Base-by-base conservation (phyloP, 2,888 invertebrate genomes). In the Drosophila quinaria region DNA sequence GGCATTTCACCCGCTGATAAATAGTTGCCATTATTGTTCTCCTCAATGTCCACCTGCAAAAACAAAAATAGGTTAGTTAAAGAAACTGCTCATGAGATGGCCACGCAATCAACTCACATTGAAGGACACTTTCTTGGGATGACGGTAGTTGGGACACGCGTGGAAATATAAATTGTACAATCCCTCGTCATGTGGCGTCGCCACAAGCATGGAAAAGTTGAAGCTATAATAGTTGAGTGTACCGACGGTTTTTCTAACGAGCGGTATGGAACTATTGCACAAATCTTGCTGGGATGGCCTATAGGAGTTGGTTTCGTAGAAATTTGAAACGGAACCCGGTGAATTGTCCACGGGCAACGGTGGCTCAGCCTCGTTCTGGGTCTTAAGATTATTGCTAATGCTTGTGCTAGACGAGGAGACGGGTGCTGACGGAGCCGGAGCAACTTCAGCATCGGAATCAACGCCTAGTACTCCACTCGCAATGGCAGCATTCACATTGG, bases 1-100 rank as follows among this genome's bases (percentile, higher is more conserved):
- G 98, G 98, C 95, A 99, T 98, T 93, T 99, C 98, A 0, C 99
- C 99, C 0, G 98, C 99, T 2, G 98, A 98, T 37, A 99, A 93
- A 90, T 95, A 99, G 92, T 97, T 98, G 37, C 95, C 95, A 55
- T 94, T 94, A 90, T 98, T 97, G 87, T 96, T 96, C 92, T 98
- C 98, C 80, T 96, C 96, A 74, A 99, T 96, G 91, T 96, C 95
- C 76, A 98, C 95, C 97, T 98, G 5, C 91, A 85, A 69, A 22
- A 5, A 17, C 52, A 37, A 22, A 4, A 6, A 31, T 51, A 13
- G 33, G 25, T 51, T 19, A n/a, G 15, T 4, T 35, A 19, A 37
- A 10, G 0, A 31, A 29, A 39, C 22, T 22, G 13, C 6, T 4
- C 17, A 35, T 42, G 3, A 9, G 4, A 13, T n/a, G 31, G 0